Base-by-base conservation (phyloP, 2,113 vertebrate species). In the Circaetus cinerascens region DNA sequence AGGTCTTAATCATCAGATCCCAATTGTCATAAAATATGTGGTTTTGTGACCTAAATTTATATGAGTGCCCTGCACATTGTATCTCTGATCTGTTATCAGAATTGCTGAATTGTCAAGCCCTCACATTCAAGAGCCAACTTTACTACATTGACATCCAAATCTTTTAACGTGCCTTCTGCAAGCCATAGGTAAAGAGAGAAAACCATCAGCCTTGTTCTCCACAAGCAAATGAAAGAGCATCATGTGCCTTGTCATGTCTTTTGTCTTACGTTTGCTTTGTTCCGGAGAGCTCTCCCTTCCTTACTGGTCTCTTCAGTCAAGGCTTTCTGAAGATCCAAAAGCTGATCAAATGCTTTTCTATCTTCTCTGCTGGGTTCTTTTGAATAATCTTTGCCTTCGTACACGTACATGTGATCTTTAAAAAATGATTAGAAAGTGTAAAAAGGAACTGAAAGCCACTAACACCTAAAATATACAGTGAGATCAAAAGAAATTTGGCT, bases 371-470 rank as follows among this genome's bases (percentile, higher is more conserved):
- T 99, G 51, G 98, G 98, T 55, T 98, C 98, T 87, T 98, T 99
- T 38, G 99, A 99, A 93, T 99, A 99, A 97, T 99, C 99, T 96
- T 97, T 99, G 41, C 99, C 99, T 98, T 99, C 99, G 23, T 99
- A 99, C 91, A 98, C 97, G 25, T 99, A 99, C 98, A 99, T 99
- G 83, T 99, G 99, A 97, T 97, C 99, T 99, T 97, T 82, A 95
- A 97, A 90, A 94, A 91, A 72, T 59, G 95, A 97, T 88, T 75
- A 3, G 90, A 46, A 97, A 32, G 75, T 8, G 83, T 56, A 81
- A 91, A 90, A 80, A 67, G 22, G 18, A 93, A 90, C 26, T 45
- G 25, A 87, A 93, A 63, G 21, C 20, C 64, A 81, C 30, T 27
- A 55, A 81, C 20, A 74, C 13, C 60, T 63, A 36, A 69, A 74